These are phyloP conservation scores for Cryptocheilus praepositus DNA, from an alignment of 2,888 invertebrate species.

Conservation along the genomic window DNA sequence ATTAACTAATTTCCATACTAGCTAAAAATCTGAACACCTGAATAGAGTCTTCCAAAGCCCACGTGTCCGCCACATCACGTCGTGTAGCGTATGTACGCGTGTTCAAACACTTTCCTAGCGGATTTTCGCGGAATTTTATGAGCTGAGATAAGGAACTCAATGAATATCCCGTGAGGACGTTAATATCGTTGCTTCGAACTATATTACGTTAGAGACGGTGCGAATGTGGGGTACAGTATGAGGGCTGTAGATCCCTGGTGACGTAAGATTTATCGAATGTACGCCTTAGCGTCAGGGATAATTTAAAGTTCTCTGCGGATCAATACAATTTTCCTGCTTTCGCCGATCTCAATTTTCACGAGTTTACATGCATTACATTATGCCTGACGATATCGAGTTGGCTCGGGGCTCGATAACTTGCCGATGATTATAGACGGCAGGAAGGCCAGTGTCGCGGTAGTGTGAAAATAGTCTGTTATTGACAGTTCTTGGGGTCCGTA, in stretches of 20 bases:
- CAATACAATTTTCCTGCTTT: slow-evolving; percentile 20
- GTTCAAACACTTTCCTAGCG: background rate
- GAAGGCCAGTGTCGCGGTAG: too few relatives aligned
- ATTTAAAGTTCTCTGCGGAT: slow-evolving; percentile 29
- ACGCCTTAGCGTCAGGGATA: slow-evolving; percentile 21
- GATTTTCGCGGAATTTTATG: slow-evolving; percentile 16
- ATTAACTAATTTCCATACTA: too few relatives aligned
- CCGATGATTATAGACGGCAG: too few relatives aligned
- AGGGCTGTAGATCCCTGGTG: slow-evolving; percentile 5
- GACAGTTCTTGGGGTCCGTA: too few relatives aligned
- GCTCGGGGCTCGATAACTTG: too few relatives aligned
- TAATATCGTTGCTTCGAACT: slow-evolving; percentile 4
- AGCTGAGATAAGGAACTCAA: slow-evolving; percentile 10
- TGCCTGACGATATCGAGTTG: background rate
- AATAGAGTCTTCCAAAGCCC: too few relatives aligned
- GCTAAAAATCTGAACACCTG: too few relatives aligned
- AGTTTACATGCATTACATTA: background rate
- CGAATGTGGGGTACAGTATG: background rate
- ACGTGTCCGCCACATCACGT: too few relatives aligned
- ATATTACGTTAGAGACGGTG: background rate
- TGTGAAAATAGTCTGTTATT: too few relatives aligned
- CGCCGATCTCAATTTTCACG: too few relatives aligned
- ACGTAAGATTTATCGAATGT: slow-evolving; percentile 29
- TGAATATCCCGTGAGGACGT: slow-evolving; percentile 14
- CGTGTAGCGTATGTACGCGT: too few relatives aligned